These are phyloP conservation scores for Eupithecia abbreviata DNA, from an alignment of 2,888 invertebrate species.

Conservation along the genomic window DNA sequence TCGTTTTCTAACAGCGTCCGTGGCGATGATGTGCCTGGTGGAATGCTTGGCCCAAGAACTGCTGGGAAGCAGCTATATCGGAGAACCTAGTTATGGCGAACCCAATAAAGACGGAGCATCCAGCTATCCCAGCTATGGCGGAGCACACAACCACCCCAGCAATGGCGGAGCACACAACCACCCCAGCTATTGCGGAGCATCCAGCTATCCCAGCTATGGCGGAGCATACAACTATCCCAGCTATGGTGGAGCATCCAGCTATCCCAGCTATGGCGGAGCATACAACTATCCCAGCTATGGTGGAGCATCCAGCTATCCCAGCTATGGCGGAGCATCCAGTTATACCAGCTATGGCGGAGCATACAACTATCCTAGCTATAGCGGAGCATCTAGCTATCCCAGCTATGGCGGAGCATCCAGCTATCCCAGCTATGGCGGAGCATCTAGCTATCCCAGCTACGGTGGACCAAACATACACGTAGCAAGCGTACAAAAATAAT, in stretches of 20 bases:
- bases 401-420: too few species aligned
- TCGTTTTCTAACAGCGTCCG: neutral
- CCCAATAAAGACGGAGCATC: neutral
- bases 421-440: too few species aligned
- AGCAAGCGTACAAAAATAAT: too few species aligned
- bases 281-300: too few species aligned
- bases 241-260: neutral
- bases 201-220: neutral
- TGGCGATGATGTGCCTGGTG: neutral
- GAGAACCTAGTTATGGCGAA: neutral
- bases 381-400: too few species aligned
- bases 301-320: too few species aligned
- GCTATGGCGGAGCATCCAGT: too few species aligned
- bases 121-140: neutral
- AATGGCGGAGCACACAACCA: neutral
- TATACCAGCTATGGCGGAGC: neutral
- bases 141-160: neutral
- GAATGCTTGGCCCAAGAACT: neutral
- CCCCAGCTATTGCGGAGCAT: neutral
- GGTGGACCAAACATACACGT: too few species aligned
- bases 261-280: neutral
- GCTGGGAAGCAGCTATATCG: neutral
- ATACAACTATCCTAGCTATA: too few species aligned
- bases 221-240: neutral
- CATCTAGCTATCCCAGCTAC: too few species aligned